Evolutionary conservation across 2,888 invertebrate species (phyloP).

Genomic region (Drosophila borealis): DNA sequence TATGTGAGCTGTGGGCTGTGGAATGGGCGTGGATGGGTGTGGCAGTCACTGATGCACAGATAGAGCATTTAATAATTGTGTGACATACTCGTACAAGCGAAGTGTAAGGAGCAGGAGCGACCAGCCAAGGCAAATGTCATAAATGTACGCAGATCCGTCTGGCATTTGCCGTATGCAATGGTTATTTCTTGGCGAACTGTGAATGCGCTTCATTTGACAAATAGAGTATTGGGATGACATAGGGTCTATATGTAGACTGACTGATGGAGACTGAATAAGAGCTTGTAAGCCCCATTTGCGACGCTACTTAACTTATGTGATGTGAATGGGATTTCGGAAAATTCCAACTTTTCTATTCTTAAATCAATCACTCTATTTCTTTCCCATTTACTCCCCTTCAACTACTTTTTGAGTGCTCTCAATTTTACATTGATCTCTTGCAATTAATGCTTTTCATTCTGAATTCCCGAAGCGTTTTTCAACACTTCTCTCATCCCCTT

Average conservation of each 20-base stretch:
- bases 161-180: too few species aligned
- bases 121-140: slow-evolving; percentile 30
- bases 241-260: too few species aligned
- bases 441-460: background rate
- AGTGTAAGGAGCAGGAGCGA: slow-evolving; percentile 42
- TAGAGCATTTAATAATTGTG: slow-evolving; percentile 72
- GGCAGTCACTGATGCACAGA: slow-evolving; percentile 61
- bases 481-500: background rate
- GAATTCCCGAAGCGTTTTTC: background rate
- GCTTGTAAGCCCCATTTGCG: too few species aligned
- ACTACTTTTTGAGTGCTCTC: too few species aligned
- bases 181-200: background rate
- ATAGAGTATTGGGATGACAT: background rate
- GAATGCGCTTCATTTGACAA: slow-evolving; percentile 15
- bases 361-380: background rate
- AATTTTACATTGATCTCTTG: background rate
- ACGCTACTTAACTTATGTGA: too few species aligned
- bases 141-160: slow-evolving; percentile 20
- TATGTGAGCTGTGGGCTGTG: slow-evolving; percentile 20
- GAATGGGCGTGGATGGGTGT: background rate
- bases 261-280: too few species aligned
- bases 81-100: slow-evolving; percentile 52
- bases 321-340: too few species aligned
- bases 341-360: too few species aligned
- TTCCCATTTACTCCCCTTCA: background rate